Base-by-base conservation (phyloP, 1,140 invertebrate genomes). In the Hermatobates lingyangjiaoensis region DNA sequence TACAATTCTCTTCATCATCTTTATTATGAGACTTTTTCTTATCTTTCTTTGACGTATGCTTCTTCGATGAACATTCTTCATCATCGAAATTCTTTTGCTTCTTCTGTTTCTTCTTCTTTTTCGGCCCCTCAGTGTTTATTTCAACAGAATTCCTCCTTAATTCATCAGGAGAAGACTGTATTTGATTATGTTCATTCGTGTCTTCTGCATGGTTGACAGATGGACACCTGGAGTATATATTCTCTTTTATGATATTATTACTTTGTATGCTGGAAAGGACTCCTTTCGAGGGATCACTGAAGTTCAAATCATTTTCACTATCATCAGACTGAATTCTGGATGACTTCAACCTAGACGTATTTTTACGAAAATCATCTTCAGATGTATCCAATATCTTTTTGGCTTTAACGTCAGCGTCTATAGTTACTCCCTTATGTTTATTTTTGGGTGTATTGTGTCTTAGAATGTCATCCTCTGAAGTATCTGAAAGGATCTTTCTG, bases 71-170 rank as follows among this genome's bases (percentile, higher is more conserved):
- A 7, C 55, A 48, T 39, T 57, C 56, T 46, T 60, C 55, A 40
- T 38, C 42, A 27, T 53, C 45, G 30, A 61, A 57, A 28, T 48
- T 74, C 55, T 72, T 75, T 60, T 85, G 86, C 49, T 80, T 74
- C 3, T 79, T 76, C 60, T 83, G 85, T 61, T 84, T 81, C 59
- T 84, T 86, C 66, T 86, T 86, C 59, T 84, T 85, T 59, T 80
- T 85, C 3, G 79, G 55, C 10, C 53, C 53, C n/a, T 53, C 38
- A 23, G 56, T 53, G 26, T 26, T 34, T 42, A 48, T 54, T 40
- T 54, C 54, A 24, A 56, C 25, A 21, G 57, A 56, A 48, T 56
- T 58, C 45, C 57, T 54, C 20, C 51, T 46, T 26, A 53, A 53
- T 12, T 49, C 48, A 23, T 51, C 39, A 18, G 50, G 48, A 23